Evolutionary conservation across 2,113 vertebrate species (phyloP).

Genomic region (Mirounga angustirostris): DNA sequence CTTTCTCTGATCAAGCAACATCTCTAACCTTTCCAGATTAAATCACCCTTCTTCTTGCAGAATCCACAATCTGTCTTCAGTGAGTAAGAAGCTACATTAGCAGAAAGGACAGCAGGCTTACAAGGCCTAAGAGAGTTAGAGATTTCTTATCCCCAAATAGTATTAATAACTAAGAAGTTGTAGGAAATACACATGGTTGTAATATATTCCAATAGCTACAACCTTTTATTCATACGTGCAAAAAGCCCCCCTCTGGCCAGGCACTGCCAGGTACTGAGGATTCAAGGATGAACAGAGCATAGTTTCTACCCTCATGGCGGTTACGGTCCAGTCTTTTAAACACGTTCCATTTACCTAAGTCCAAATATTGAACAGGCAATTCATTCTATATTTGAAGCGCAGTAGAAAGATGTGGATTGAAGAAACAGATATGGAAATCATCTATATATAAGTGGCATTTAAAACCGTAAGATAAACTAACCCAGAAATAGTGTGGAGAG

Average conservation of each 20-base stretch:
- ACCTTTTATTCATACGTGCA: background rate
- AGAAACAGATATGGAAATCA: background rate
- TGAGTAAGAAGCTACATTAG: background rate
- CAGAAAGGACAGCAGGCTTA: background rate
- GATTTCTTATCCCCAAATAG: background rate
- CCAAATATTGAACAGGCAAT: background rate
- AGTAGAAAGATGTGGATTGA: background rate
- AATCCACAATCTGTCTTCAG: background rate
- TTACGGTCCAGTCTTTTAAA: background rate
- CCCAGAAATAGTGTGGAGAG: background rate
- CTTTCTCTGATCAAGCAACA: background rate
- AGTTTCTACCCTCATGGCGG: background rate
- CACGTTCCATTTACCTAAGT: background rate
- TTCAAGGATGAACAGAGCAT: background rate
- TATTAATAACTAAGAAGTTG: background rate
- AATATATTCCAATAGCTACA: background rate
- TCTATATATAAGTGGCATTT: background rate
- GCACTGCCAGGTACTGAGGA: background rate
- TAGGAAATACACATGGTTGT: background rate
- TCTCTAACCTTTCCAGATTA: background rate
- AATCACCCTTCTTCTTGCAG: background rate
- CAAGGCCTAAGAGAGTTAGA: background rate
- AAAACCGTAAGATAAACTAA: background rate
- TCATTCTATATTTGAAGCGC: background rate
- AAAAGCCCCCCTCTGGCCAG: background rate